Evolutionary conservation across 2,113 vertebrate genomes (phyloP).

Genomic region (Channa maculata): DNA sequence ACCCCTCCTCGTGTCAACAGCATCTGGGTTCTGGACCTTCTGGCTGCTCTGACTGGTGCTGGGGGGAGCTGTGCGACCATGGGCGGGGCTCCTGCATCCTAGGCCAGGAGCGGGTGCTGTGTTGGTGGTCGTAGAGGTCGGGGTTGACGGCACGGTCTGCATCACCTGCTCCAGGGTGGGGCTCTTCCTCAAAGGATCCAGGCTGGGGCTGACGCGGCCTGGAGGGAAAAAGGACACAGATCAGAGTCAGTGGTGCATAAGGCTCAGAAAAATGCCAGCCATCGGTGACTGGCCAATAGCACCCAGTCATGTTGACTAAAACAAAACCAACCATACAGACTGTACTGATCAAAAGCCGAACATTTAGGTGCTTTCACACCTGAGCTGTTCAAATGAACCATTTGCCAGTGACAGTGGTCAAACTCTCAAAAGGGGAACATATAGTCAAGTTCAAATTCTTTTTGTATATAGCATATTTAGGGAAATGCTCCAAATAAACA

Average conservation of each 20-base stretch:
- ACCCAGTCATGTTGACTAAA: not conserved
- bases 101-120: constrained; percentile 76
- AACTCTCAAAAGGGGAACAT: too few species aligned
- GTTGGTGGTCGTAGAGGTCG: constrained; percentile 62
- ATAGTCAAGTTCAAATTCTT: too few species aligned
- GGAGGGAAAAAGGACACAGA: constrained; percentile 22
- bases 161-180: constrained; percentile 89
- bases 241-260: constrained; percentile 1
- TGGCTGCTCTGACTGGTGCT: constrained; percentile 29
- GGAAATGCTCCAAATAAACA: too few species aligned
- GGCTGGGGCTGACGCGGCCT: constrained; percentile 90
- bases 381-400: too few species aligned
- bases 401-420: too few species aligned
- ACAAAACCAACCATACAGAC: too few species aligned
- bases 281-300: not conserved
- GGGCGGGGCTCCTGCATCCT: constrained; percentile 87
- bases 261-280: not conserved
- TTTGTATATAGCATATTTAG: too few species aligned
- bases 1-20: constrained; percentile 89
- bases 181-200: constrained; percentile 91
- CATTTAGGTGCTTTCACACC: too few species aligned
- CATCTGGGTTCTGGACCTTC: constrained; percentile 85
- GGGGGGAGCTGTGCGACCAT: constrained; percentile 42
- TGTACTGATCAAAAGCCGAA: too few species aligned
- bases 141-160: constrained; percentile 83